Evolutionary conservation across 2,113 vertebrate species (phyloP).

Genomic region (Actenoides hombroni): DNA sequence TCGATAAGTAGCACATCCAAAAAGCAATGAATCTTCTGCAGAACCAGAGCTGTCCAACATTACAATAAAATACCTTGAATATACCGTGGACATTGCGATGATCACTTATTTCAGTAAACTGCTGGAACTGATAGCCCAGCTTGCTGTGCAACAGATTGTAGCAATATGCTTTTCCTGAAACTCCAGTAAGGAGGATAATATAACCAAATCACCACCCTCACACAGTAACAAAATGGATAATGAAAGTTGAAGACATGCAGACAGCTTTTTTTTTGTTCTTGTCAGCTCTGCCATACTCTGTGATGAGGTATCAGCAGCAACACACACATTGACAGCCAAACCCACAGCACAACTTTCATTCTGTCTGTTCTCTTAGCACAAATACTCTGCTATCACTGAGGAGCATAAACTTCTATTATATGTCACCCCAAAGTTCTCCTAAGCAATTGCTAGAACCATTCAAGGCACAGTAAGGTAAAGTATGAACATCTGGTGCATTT

Average conservation of each 20-base stretch:
- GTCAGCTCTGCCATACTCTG: background rate
- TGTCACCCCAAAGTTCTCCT: rapidly evolving
- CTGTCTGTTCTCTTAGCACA: background rate
- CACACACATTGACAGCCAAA: background rate
- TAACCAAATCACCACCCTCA: background rate
- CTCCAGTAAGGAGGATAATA: background rate
- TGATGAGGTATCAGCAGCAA: background rate
- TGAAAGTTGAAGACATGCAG: background rate
- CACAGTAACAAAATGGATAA: background rate
- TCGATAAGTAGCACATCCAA: background rate
- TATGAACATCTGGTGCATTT: background rate
- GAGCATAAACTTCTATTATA: background rate
- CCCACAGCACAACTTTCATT: background rate
- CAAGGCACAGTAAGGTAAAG: background rate
- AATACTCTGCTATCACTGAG: background rate
- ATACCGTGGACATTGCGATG: background rate
- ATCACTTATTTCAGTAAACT: background rate
- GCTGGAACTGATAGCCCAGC: background rate
- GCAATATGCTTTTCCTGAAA: background rate
- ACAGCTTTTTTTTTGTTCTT: background rate
- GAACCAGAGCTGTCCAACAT: background rate
- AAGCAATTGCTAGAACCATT: background rate
- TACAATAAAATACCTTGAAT: background rate
- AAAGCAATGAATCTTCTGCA: background rate
- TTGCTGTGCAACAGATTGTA: background rate